Evolutionary conservation across 2,888 invertebrate genomes (phyloP).

Genomic region (Nyleta sp.): DNA sequence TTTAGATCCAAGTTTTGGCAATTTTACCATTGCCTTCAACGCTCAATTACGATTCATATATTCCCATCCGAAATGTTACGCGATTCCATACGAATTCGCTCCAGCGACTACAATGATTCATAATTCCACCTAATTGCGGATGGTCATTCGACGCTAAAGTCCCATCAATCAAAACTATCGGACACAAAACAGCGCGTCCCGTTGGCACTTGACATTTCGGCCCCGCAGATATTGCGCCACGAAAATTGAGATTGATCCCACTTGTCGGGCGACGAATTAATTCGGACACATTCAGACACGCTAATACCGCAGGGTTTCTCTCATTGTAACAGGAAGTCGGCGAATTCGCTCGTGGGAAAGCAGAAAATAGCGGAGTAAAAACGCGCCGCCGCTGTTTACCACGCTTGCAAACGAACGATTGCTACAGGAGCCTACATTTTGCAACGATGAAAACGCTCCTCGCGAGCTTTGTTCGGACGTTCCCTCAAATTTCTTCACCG

Average conservation of each 20-base stretch:
- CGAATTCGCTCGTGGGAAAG: conserved; percentile 52
- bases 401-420: conserved; percentile 29
- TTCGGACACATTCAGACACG: conserved; percentile 33
- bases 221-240: too few species aligned
- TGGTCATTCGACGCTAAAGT: too few species aligned
- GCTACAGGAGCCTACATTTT: conserved; percentile 34
- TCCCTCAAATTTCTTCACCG: conserved; percentile 37
- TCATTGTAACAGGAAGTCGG: conserved; percentile 52
- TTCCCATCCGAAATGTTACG: too few species aligned
- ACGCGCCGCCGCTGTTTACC: conserved; percentile 34
- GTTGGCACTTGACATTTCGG: too few species aligned
- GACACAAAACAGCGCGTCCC: too few species aligned
- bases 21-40: too few species aligned
- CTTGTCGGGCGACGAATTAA: conserved; percentile 35
- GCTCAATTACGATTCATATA: too few species aligned
- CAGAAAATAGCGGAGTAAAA: conserved; percentile 41
- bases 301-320: conserved; percentile 43
- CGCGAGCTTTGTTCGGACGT: conserved; percentile 20
- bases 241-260: conserved; percentile 43
- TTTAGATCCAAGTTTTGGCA: too few species aligned
- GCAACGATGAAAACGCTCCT: conserved; percentile 28
- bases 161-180: too few species aligned
- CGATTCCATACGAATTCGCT: too few species aligned
- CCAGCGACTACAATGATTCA: too few species aligned
- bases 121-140: too few species aligned